These are phyloP conservation scores for Adelognathus sp. DNA, from an alignment of 2,888 invertebrate genomes.

Conservation along the genomic window DNA sequence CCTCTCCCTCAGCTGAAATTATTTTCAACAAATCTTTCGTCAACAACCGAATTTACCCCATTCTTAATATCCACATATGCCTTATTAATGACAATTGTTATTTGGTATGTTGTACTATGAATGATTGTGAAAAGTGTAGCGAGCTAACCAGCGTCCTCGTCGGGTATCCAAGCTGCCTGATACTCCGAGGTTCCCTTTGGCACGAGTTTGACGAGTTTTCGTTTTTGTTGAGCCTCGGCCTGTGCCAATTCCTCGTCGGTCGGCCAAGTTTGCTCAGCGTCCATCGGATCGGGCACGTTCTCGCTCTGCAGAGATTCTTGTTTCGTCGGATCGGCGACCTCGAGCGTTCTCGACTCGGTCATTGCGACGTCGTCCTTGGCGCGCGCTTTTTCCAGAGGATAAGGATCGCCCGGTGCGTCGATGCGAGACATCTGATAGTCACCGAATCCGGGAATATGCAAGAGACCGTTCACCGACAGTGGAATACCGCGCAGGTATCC, in stretches of 20 bases:
- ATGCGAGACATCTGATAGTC: conserved; percentile 96
- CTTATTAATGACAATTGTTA: too few species aligned
- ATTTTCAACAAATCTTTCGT: too few species aligned
- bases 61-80: too few species aligned
- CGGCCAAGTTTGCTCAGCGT: conserved; percentile 98
- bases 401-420: conserved; percentile 87
- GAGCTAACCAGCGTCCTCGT: conserved; percentile 83
- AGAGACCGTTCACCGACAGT: conserved; percentile 92
- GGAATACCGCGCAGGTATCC: conserved; percentile 94
- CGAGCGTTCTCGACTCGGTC: conserved; percentile 82
- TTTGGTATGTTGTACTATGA: neutral
- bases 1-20: conserved; percentile 71
- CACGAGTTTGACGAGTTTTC: conserved; percentile 89
- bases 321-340: conserved; percentile 85
- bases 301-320: conserved; percentile 91
- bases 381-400: conserved; percentile 82
- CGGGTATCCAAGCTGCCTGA: conserved; percentile 96
- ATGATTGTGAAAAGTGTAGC: neutral
- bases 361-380: conserved; percentile 79
- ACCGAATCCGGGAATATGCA: conserved; percentile 96
- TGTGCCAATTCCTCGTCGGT: conserved; percentile 94
- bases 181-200: conserved; percentile 99
- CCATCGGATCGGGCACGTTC: conserved; percentile 94
- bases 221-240: conserved; percentile 84
- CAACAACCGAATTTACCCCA: too few species aligned